phyloP scores from a whole-genome alignment of 2,797 vertebrate species.

The Myotis myotis region DNA sequence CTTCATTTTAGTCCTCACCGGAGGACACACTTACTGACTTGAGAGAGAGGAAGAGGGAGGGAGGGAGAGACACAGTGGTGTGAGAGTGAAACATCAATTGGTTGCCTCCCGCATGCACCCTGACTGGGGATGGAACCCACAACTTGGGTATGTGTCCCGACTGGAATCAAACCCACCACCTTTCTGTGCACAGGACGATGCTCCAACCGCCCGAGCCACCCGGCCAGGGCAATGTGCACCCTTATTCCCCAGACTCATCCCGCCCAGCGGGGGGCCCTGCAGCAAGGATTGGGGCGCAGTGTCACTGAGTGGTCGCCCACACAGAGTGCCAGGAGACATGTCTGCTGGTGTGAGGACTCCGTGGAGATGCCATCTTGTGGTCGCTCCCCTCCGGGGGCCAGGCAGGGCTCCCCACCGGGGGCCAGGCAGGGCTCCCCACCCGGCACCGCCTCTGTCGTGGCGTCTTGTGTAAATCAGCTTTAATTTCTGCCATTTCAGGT shows the following conservation, averaged over 20 bases:
- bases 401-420: no score
- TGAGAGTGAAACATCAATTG: no score
- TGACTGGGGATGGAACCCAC: neutral
- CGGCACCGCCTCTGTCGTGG: neutral
- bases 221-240: no score
- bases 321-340: neutral
- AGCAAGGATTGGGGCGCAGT: no score
- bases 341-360: no score
- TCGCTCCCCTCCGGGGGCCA: no score
- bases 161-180: neutral
- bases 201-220: no score
- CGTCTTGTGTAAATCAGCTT: neutral
- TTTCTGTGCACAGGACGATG: neutral
- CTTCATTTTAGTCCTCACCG: neutral
- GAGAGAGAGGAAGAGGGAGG: neutral
- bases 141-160: no score
- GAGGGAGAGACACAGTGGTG: neutral
- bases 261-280: no score
- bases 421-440: no score
- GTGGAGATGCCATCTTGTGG: no score
- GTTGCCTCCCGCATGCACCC: no score
- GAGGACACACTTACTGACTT: neutral
- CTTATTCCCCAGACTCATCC: neutral
- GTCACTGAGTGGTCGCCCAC: neutral
- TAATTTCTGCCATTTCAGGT: constrained; percentile 71